Evolutionary conservation across 2,797 vertebrate species (phyloP).

Genomic region (Lepilemur ruficaudatus): DNA sequence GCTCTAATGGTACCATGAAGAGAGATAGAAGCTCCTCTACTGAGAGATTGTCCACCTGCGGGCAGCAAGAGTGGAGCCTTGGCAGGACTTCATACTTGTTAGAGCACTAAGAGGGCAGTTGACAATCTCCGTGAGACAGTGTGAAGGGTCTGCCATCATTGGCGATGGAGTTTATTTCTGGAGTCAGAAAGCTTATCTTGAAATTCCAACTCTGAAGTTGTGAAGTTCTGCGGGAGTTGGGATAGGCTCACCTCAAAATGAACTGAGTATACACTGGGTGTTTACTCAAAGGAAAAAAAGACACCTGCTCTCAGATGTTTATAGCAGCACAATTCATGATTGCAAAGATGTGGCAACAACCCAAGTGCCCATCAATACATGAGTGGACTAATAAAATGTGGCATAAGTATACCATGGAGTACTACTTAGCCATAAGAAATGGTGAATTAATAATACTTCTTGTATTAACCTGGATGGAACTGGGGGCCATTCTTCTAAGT

Average conservation of each 20-base stretch:
- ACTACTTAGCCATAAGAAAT: too few relatives aligned
- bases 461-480: too few relatives aligned
- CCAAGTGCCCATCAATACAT: too few relatives aligned
- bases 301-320: too few relatives aligned
- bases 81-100: background rate
- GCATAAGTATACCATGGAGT: too few relatives aligned
- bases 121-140: too few relatives aligned
- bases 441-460: too few relatives aligned
- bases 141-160: fast-evolving
- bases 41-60: background rate
- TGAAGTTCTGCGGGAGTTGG: background rate
- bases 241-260: background rate
- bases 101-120: background rate
- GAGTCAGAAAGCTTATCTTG: background rate
- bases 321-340: too few relatives aligned
- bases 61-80: background rate
- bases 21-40: background rate
- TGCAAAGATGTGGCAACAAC: too few relatives aligned
- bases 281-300: too few relatives aligned
- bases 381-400: too few relatives aligned
- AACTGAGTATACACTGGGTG: background rate
- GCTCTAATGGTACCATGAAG: background rate
- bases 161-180: background rate
- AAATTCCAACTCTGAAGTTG: background rate
- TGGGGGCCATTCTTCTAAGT: too few relatives aligned